phyloP scores from a whole-genome alignment of 2,797 vertebrate species.

The Todus mexicanus region DNA sequence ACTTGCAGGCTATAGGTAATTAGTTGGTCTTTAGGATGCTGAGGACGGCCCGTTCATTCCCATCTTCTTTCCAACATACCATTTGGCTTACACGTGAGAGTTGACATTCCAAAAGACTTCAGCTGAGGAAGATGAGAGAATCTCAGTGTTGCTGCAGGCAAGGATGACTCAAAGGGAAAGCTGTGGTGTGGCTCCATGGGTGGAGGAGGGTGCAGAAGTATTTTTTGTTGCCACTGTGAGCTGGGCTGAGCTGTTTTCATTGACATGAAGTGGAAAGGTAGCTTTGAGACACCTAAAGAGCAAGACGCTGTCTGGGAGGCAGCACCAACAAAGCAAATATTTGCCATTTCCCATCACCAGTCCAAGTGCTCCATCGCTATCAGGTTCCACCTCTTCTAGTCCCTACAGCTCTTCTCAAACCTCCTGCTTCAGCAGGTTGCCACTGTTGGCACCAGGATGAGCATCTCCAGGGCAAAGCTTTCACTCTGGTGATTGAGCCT shows the following conservation, averaged over 20 bases:
- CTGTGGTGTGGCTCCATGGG: neutral
- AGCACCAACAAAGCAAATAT: neutral
- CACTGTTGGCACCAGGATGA: neutral
- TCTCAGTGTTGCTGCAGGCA: neutral
- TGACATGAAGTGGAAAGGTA: neutral
- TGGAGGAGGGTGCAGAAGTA: neutral
- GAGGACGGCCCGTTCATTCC: neutral
- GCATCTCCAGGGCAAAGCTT: neutral
- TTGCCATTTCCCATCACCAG: fast-evolving
- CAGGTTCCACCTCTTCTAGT: neutral
- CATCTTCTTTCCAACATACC: neutral
- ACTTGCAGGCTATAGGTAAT: neutral
- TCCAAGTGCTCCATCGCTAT: fast-evolving
- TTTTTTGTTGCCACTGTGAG: neutral
- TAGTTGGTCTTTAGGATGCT: neutral
- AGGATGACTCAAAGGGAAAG: constrained; percentile 8
- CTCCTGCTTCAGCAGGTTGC: neutral
- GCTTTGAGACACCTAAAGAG: neutral
- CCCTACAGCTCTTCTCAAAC: neutral
- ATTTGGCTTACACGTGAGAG: neutral
- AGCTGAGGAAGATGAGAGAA: neutral
- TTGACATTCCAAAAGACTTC: neutral
- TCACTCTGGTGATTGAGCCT: neutral
- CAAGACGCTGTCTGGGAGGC: neutral
- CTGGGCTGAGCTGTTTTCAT: neutral